Base-by-base conservation (phyloP, 2,888 invertebrate species). In the Hipparchia semele region DNA sequence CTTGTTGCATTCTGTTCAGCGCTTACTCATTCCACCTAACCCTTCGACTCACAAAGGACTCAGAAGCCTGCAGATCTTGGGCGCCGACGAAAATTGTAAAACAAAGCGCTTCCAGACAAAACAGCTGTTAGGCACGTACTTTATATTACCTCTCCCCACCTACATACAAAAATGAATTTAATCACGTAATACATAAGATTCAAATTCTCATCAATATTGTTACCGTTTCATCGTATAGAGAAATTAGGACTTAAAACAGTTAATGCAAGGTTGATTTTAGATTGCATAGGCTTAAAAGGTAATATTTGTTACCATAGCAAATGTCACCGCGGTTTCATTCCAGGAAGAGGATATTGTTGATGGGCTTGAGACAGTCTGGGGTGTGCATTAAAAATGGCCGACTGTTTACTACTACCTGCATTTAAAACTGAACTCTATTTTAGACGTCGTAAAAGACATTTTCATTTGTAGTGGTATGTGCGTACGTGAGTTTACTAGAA, bases 51-150 rank as follows among this genome's bases (percentile, higher is more conserved):
- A 60, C 76, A 76, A 79, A 79, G 82, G 71, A 74, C 67, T 71
- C 74, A 49, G 46, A 53, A 70, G 81, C 84, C 82, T 84, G 80
- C 84, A 75, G 79, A 82, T 82, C 84, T 83, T 84, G 83, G 82
- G 80, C 81, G 83, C 81, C 85, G 79, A 79, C 82, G 80, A 83
- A 86, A 87, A 84, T 83, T 83, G 80, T 83, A 80, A 86, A 87
- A 90, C 88, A 90, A 90, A 87, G 83, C 73, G 80, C 80, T 77
- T 75, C 77, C 85, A 86, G 85, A 87, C 86, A 85, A 85, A 89
- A 90, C 89, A 89, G 87, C 88, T 90, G 89, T 90, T 89, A 83
- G 82, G 83, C 90, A 90, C 90, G 89, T 87, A 87, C 77, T 69
- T 68, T 68, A 23, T 67, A 59, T 54, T 54, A 70, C 68, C 69